These are phyloP conservation scores for Paraplagusia blochii DNA, from an alignment of 2,113 vertebrate genomes.

Conservation along the genomic window DNA sequence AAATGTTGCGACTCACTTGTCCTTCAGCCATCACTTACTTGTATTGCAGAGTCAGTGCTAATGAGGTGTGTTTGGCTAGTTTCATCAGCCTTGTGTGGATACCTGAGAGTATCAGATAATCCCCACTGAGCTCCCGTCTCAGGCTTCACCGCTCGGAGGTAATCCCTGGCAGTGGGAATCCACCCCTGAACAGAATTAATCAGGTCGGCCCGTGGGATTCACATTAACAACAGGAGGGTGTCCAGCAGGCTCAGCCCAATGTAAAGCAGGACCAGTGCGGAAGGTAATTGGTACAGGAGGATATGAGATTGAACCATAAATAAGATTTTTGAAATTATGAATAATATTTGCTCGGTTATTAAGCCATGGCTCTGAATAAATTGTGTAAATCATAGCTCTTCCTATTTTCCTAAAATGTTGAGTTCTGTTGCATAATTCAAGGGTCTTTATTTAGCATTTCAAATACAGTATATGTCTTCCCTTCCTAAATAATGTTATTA, in stretches of 20 bases:
- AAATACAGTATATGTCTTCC: too few species aligned
- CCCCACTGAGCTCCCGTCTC: slow-evolving; percentile 33
- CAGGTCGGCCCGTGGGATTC: slow-evolving; percentile 2
- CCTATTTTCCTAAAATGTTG: too few species aligned
- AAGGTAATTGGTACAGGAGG: neutral
- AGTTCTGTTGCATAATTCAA: too few species aligned
- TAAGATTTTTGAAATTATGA: too few species aligned
- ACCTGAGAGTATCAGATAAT: slow-evolving; percentile 32
- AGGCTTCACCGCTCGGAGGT: slow-evolving; percentile 21
- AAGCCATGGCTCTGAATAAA: too few species aligned
- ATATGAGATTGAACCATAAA: neutral
- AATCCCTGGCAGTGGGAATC: slow-evolving; percentile 28
- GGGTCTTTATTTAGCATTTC: too few species aligned
- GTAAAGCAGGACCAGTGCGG: neutral
- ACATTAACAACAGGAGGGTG: slow-evolving; percentile 2
- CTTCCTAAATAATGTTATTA: too few species aligned
- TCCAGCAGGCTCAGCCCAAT: neutral
- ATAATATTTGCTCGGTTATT: too few species aligned
- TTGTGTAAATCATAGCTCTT: too few species aligned
- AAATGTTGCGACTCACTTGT: neutral
- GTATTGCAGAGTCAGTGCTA: slow-evolving; percentile 8
- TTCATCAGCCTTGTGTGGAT: slow-evolving; percentile 37
- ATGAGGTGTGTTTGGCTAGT: slow-evolving; percentile 17
- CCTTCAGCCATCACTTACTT: neutral
- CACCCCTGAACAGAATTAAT: slow-evolving; percentile 1